Percentiles rank a stretch among this genome's conserved stretches.
phyloP scores from a whole-genome alignment of 2,113 vertebrate species.

The Cryptomyrus ogoouensis region DNA sequence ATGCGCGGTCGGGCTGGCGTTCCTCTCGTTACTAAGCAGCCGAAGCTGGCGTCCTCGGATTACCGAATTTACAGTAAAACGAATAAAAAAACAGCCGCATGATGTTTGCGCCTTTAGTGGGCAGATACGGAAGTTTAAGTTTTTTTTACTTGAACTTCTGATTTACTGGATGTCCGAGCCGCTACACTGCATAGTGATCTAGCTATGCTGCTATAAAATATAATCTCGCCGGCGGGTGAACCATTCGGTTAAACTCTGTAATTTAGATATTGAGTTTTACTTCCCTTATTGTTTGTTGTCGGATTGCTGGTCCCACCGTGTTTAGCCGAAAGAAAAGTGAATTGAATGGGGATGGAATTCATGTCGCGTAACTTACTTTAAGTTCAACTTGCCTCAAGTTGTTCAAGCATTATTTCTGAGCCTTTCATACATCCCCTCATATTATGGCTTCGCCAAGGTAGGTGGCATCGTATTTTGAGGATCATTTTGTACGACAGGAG shows the following conservation, averaged over 20 bases:
- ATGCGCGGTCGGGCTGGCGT: slow-evolving; percentile 25
- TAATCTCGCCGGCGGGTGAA: background rate
- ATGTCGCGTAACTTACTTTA: background rate
- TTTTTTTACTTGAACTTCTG: background rate
- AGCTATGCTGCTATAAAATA: background rate
- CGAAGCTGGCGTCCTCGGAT: background rate
- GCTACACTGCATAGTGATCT: background rate
- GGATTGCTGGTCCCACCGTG: background rate
- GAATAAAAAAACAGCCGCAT: background rate
- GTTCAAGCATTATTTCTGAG: background rate
- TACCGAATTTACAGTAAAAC: background rate
- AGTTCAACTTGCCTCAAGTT: background rate
- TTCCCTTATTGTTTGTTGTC: background rate
- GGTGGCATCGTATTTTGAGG: background rate
- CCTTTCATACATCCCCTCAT: background rate
- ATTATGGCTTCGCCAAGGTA: slow-evolving; percentile 8
- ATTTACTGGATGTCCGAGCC: background rate
- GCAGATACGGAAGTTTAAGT: background rate
- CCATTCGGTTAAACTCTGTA: background rate
- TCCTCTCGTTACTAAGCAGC: slow-evolving; percentile 59
- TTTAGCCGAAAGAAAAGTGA: background rate
- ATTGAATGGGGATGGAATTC: background rate
- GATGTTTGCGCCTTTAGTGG: background rate
- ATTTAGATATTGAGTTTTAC: slow-evolving; percentile 9
- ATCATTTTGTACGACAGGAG: background rate